A percentile compares a stretch with the other conserved stretches of the same genome.
Conservation (phyloP, 2,888 invertebrate genomes). For the Masnerella sp. region DNA sequence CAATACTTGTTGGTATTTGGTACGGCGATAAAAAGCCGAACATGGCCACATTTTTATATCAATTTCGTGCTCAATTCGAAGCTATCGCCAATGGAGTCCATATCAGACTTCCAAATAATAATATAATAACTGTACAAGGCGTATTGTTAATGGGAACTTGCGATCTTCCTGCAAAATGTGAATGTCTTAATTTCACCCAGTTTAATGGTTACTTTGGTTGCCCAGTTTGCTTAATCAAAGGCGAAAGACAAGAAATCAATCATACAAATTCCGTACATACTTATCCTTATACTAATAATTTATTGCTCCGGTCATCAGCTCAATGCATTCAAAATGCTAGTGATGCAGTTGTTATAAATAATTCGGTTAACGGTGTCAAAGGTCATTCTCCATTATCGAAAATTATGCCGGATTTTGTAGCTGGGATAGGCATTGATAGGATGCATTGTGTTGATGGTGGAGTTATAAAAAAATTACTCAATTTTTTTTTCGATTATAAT, state of each 20-base stretch:
- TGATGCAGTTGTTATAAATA: constrained; percentile 33
- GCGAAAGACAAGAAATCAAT: constrained; percentile 17
- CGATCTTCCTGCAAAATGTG: constrained; percentile 8
- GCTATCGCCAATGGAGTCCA: neutral
- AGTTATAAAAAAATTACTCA: constrained; percentile 47
- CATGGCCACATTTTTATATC: constrained; percentile 16
- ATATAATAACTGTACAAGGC: neutral
- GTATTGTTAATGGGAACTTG: neutral
- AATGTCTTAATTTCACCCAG: constrained; percentile 48
- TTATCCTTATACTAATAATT: constrained; percentile 49
- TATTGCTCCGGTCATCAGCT: constrained; percentile 33
- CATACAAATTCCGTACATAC: constrained; percentile 30
- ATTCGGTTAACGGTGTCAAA: constrained; percentile 45
- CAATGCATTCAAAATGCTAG: constrained; percentile 40
- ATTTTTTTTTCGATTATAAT: constrained; percentile 38
- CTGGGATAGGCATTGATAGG: constrained; percentile 50
- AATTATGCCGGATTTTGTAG: constrained; percentile 53
- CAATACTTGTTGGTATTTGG: constrained; percentile 17
- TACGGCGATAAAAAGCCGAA: constrained; percentile 23
- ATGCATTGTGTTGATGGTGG: constrained; percentile 60
- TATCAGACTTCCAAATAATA: neutral
- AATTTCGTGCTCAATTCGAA: constrained; percentile 16
- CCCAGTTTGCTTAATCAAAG: constrained; percentile 40
- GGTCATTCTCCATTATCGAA: constrained; percentile 39
- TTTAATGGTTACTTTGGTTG: constrained; percentile 59